Base-by-base conservation (phyloP, 2,888 invertebrate species). In the Drosophila anomalata region DNA sequence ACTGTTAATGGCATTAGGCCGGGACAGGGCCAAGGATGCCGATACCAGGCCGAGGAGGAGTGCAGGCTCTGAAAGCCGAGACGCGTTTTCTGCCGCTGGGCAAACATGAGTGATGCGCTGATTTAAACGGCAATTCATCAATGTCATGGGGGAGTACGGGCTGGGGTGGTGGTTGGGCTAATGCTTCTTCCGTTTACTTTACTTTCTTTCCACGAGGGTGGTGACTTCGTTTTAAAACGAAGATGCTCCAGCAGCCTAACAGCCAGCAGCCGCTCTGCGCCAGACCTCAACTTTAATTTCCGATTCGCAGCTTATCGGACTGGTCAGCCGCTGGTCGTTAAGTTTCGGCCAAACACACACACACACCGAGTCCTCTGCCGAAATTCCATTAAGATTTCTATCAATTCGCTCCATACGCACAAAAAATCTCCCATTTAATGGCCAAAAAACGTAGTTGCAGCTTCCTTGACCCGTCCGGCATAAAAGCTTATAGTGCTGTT, bases 101-200 rank as follows among this genome's bases (percentile, higher is more conserved):
- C 65, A 86, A 87, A 87, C 89, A 89, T 90, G 89, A 90, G 77
- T 85, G 90, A 90, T 90, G 89, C 89, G 89, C 89, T 81, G 90
- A 90, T 90, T 90, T 91, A 91, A 91, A 89, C 90, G 88, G 90
- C 90, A 91, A 91, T 91, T 90, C 91, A 91, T 91, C 91, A 91
- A 89, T 91, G 91, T 91, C 91, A 85, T 76, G 46, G 55, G 39
- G 52, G 51, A 52, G 54, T 20, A 1, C 29, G 44, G 14, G 17
- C 6, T 36, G 67, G 11, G 44, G 41, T 9, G 44, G 36, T 65
- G 68, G 58, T 42, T 39, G 59, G 39, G 71, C 61, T 48, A 44
- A 50, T 53, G 51, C 44, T 52, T 36, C 67, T 68, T 67, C 67
- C 68, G 58, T 33, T 52, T 50, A 51, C 68, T 57, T 52, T 54